Base-by-base conservation (phyloP, 2,888 invertebrate species). In the Amphipyra tragopoginis region DNA sequence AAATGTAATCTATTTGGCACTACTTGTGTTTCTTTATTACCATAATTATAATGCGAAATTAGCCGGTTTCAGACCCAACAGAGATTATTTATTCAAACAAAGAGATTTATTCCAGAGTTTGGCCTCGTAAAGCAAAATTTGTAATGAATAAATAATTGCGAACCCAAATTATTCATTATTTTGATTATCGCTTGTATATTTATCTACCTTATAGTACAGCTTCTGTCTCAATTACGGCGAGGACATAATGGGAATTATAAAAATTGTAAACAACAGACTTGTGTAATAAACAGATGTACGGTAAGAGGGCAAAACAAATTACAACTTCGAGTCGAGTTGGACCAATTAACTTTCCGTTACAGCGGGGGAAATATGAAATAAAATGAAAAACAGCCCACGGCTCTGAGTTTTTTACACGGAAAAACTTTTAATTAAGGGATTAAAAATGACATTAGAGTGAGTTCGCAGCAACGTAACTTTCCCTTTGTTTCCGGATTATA, bases 401-500 rank as follows among this genome's bases (percentile, higher is more conserved):
- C 86, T 82, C 76, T 66, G 84, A 82, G 83, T 89, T 92, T 86
- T 90, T 91, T 91, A 86, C 87, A 85, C 83, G 76, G 86, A 70
- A 80, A 88, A 94, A 94, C 91, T 94, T 94, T 94, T 94, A 94
- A 94, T 93, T 93, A 94, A 93, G 91, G 93, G 92, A 93, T 93
- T 93, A 93, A 93, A 94, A 93, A 93, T 93, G 93, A 92, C 93
- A 94, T 93, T 92, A 92, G 85, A 92, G 86, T 83, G 88, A 91
- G 92, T 88, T 92, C 79, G 89, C 82, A 89, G 90, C 90, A 91
- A 88, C 88, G 89, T 89, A 89, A 90, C 88, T 90, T 91, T 88
- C 72, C 84, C 84, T 88, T 92, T 92, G 90, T 93, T 88, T 81
- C 75, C 72, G 53, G 76, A 75, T 81, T 85, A 81, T 85, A 82